Evolutionary conservation across 2,888 invertebrate genomes (phyloP), one percentile per base, ranked within the genome.

Genomic region (Petrolisthes manimaculis): DNA sequence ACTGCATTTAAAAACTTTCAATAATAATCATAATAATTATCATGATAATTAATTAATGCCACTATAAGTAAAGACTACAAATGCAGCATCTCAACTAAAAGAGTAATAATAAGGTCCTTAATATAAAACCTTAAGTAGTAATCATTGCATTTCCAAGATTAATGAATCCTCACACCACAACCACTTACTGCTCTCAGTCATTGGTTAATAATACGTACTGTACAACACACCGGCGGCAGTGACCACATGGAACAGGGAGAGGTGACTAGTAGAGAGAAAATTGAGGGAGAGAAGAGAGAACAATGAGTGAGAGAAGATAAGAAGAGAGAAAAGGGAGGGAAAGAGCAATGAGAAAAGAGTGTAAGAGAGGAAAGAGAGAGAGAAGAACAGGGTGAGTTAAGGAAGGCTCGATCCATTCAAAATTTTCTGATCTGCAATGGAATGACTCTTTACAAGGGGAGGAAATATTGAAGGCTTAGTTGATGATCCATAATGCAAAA

Each of bases 1-100:
- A 80, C 37, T 80, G 80, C 80, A 18, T 80, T 80, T 79, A 56
- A 80, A 80, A 80, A 80, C 55, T 80, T 55, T 55, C 55, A 79
- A 21, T n/a, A 55, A 79, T 54, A 54, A 79, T 55, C 55, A 55
- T 54, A 55, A 9, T 53, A 55, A 55, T 80, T 56, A 80, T 61
- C 37, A 80, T 61, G 18, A 61, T 61, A 61, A 61, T 61, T 12
- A 61, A 12, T 9, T 61, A 61, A 61, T 61, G 61, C 61, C 61
- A 61, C 61, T 61, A 61, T 61, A 9, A 61, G 61, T 61, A 61
- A 18, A 61, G 61, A 61, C 61, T 61, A 61, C 18, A 61, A 61
- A 61, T 61, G 61, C 61, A 61, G 61, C 61, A 61, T 61, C 61
- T 61, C 61, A 61, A 61, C 61, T 61, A 61, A 61, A 18, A 18